phyloP scores from a whole-genome alignment of 2,797 vertebrate species.

The Catamblyrhynchus diadema region DNA sequence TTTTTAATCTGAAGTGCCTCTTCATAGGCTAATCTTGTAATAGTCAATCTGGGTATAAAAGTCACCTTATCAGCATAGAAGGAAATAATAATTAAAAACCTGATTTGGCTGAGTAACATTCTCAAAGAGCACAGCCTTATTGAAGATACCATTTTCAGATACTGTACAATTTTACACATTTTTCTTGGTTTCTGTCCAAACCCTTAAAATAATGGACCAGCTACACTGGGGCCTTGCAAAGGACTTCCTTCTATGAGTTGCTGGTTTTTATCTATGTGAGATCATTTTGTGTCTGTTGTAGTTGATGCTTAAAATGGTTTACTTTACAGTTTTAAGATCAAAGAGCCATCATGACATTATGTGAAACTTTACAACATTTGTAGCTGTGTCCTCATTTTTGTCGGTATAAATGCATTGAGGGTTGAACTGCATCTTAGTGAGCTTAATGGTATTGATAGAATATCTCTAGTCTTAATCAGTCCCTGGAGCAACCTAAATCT shows the following conservation, averaged over 20 bases:
- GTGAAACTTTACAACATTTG: not conserved
- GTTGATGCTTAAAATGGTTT: not conserved
- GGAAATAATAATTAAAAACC: not conserved
- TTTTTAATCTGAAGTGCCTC: not conserved
- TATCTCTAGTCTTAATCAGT: constrained; percentile 28
- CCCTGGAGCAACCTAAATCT: constrained; percentile 53
- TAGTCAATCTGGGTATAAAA: not conserved
- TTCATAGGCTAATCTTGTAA: not conserved
- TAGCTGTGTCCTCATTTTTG: not conserved
- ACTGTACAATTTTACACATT: not conserved
- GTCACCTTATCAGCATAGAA: not conserved
- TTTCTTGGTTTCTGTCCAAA: not conserved
- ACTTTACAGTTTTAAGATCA: not conserved
- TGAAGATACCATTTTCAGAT: not conserved
- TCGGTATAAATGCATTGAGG: not conserved
- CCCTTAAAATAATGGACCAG: not conserved
- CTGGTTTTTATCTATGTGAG: not conserved
- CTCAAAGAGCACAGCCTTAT: not conserved
- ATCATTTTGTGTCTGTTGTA: not conserved
- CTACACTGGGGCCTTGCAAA: rapidly evolving
- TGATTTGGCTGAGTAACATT: not conserved
- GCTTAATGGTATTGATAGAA: constrained; percentile 45
- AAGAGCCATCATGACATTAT: not conserved
- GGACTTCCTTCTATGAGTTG: not conserved
- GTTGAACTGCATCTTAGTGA: not conserved